Evolutionary conservation across 1,140 invertebrate species (phyloP).

Genomic region (Archegozetes longisetosus): DNA sequence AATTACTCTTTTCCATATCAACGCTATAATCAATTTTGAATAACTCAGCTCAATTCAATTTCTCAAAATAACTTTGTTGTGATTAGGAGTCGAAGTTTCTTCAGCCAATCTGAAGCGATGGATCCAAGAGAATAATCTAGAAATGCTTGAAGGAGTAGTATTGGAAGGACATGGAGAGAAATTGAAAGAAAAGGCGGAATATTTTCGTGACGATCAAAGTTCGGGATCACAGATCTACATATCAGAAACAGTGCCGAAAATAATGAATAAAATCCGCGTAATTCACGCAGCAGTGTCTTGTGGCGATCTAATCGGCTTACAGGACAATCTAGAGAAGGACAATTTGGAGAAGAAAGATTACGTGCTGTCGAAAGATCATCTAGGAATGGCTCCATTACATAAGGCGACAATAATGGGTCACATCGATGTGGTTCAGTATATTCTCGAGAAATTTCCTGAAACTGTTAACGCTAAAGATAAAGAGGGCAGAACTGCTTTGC

Average conservation of each 20-base stretch:
- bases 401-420: slow-evolving; percentile 61
- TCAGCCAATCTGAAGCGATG: slow-evolving; percentile 66
- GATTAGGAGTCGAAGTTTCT: slow-evolving; percentile 22
- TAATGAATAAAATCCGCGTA: slow-evolving; percentile 39
- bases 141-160: slow-evolving; percentile 59
- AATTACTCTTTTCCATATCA: background rate
- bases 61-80: slow-evolving; percentile 4
- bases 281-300: slow-evolving; percentile 23
- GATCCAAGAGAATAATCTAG: slow-evolving; percentile 73
- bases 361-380: slow-evolving; percentile 48
- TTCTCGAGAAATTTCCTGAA: slow-evolving; percentile 47
- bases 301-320: slow-evolving; percentile 20
- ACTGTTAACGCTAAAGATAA: slow-evolving; percentile 47
- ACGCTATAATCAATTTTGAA: background rate
- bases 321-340: slow-evolving; percentile 18
- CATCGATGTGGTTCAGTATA: slow-evolving; percentile 49
- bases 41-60: background rate
- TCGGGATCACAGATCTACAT: slow-evolving; percentile 27
- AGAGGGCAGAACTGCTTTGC: slow-evolving; percentile 71
- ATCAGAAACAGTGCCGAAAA: slow-evolving; percentile 63
- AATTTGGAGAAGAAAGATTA: slow-evolving; percentile 34
- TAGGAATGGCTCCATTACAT: slow-evolving; percentile 41
- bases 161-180: slow-evolving; percentile 67
- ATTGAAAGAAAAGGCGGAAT: slow-evolving; percentile 7
- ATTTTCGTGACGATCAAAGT: background rate